Evolutionary conservation across 2,888 invertebrate species (phyloP).

Genomic region (Drosophila borealis): DNA sequence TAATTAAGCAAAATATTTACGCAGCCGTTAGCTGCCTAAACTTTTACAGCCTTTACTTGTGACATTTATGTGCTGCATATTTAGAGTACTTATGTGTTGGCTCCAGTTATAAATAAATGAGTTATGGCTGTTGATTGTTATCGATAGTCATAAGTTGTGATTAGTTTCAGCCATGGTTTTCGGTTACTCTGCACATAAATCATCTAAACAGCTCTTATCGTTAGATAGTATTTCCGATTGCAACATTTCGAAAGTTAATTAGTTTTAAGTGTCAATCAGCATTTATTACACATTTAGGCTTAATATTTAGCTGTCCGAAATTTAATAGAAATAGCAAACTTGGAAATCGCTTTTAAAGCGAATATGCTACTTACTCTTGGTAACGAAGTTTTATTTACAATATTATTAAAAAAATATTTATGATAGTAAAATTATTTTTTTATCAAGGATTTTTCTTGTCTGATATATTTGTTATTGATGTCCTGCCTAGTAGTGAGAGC

Average conservation of each 20-base stretch:
- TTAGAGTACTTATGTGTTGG: conserved; percentile 11
- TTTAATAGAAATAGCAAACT: neutral
- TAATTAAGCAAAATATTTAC: conserved; percentile 44
- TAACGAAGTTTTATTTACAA: too few relatives aligned
- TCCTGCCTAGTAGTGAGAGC: too few relatives aligned
- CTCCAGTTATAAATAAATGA: conserved; percentile 33
- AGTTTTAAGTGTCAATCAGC: conserved; percentile 2
- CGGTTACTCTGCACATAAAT: conserved; percentile 38
- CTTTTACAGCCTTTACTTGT: conserved; percentile 11
- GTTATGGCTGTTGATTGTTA: conserved; percentile 39
- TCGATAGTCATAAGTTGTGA: conserved; percentile 36
- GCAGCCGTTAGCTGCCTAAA: conserved; percentile 9
- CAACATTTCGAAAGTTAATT: conserved; percentile 7
- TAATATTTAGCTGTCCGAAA: neutral
- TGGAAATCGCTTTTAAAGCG: too few relatives aligned
- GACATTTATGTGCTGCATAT: conserved; percentile 36
- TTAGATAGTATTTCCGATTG: too few relatives aligned
- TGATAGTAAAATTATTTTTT: too few relatives aligned
- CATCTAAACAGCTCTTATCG: neutral
- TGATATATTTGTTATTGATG: too few relatives aligned
- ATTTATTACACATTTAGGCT: conserved; percentile 8
- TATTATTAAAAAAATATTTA: too few relatives aligned
- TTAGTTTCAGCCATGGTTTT: conserved; percentile 34
- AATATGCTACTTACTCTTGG: too few relatives aligned
- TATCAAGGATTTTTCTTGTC: too few relatives aligned